Evolutionary conservation across 2,113 vertebrate genomes (phyloP).

Genomic region (Thermophis baileyi): DNA sequence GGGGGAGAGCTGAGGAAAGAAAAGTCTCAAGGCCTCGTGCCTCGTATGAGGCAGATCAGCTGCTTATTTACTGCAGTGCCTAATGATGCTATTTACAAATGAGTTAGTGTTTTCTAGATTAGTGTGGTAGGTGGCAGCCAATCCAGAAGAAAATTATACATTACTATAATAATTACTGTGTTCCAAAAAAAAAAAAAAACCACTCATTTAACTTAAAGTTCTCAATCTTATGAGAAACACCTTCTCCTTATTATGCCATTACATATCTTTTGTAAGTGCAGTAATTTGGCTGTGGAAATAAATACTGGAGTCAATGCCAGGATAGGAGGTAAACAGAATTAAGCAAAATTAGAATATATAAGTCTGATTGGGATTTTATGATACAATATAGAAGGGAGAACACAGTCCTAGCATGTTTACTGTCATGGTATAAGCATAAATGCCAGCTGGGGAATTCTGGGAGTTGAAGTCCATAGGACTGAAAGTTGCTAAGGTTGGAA

Average conservation of each 20-base stretch:
- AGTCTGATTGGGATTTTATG: neutral
- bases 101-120: conserved; percentile 55
- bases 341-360: neutral
- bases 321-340: conserved; percentile 1
- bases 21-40: conserved; percentile 36
- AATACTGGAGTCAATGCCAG: conserved; percentile 23
- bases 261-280: conserved; percentile 38
- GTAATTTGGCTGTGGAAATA: conserved; percentile 47
- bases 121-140: conserved; percentile 49
- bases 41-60: conserved; percentile 47
- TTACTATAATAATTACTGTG: conserved; percentile 51
- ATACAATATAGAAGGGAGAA: neutral
- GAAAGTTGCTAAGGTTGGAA: neutral
- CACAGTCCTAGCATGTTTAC: neutral
- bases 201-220: conserved; percentile 31
- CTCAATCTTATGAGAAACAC: conserved; percentile 46
- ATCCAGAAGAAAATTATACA: conserved; percentile 51
- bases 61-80: conserved; percentile 50
- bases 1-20: neutral
- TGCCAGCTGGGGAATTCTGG: neutral
- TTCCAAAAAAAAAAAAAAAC: conserved; percentile 25
- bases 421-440: neutral
- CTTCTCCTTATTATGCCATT: conserved; percentile 31
- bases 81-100: conserved; percentile 56
- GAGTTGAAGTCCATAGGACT: neutral